phyloP scores from a whole-genome alignment of 1,140 invertebrate genomes.

The Drosophila bifasciata region DNA sequence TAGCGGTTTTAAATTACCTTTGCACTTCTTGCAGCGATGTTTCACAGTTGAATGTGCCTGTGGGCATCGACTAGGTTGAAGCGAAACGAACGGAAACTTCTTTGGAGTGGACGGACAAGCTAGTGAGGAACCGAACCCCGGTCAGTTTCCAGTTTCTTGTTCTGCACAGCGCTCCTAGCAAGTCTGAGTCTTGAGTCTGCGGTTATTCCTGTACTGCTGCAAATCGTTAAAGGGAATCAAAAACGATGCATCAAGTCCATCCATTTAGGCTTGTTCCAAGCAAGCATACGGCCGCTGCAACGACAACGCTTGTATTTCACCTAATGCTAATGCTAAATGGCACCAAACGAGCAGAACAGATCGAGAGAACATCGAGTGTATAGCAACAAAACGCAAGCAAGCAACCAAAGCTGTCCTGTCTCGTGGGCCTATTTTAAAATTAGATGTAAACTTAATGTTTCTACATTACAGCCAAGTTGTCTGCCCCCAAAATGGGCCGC shows the following conservation, averaged over 20 bases:
- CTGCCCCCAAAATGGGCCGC: conserved; percentile 23
- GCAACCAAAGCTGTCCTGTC: not conserved
- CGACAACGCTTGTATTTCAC: conserved; percentile 40
- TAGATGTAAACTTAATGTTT: conserved; percentile 52
- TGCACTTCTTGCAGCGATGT: conserved; percentile 60
- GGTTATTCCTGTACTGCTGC: conserved; percentile 35
- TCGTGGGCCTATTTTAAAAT: conserved; percentile 19
- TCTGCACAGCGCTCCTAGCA: conserved; percentile 10
- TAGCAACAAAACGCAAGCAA: conserved; percentile 23
- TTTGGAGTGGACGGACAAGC: not conserved
- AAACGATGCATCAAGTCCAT: conserved; percentile 81
- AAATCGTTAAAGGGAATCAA: conserved; percentile 81
- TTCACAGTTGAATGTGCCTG: conserved; percentile 57
- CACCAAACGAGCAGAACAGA: conserved; percentile 11
- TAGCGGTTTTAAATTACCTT: conserved; percentile 31
- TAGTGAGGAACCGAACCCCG: conserved; percentile 6
- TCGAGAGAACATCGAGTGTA: conserved; percentile 30
- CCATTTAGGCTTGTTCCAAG: conserved; percentile 48
- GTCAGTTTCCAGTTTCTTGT: conserved; percentile 14
- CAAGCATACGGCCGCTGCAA: conserved; percentile 42
- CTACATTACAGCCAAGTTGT: conserved; percentile 65
- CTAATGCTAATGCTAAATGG: not conserved
- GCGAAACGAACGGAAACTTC: conserved; percentile 7
- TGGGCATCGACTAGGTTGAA: conserved; percentile 27
- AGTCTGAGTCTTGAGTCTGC: conserved; percentile 31